These are phyloP conservation scores for Proctacanthus coquilletti DNA, from an alignment of 1,140 invertebrate genomes.

Conservation along the genomic window DNA sequence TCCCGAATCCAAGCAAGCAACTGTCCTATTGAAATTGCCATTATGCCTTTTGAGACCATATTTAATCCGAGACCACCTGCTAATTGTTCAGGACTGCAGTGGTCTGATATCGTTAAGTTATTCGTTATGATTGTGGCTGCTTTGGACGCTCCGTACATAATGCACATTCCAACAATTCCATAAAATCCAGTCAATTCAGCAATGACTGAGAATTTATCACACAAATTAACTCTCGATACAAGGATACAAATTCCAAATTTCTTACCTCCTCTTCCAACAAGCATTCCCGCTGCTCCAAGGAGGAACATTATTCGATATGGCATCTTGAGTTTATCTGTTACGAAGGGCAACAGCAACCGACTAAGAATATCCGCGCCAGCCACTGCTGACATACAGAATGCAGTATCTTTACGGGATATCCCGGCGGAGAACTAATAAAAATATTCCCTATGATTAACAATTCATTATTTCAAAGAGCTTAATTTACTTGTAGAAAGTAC, in stretches of 20 bases:
- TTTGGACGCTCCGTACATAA: slow-evolving; percentile 22
- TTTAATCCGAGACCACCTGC: slow-evolving; percentile 52
- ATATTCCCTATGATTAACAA: neutral
- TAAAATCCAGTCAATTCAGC: slow-evolving; percentile 13
- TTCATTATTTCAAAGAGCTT: neutral
- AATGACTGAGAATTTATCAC: too few species aligned
- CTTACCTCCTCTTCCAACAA: slow-evolving; percentile 13
- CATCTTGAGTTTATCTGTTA: slow-evolving; percentile 43
- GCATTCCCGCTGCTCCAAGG: slow-evolving; percentile 28
- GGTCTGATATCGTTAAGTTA: slow-evolving; percentile 51
- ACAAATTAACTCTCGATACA: too few species aligned
- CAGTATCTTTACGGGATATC: slow-evolving; percentile 38
- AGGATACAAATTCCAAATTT: neutral
- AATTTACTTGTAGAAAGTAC: slow-evolving; percentile 40
- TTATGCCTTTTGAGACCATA: slow-evolving; percentile 55
- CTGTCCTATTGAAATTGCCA: slow-evolving; percentile 46
- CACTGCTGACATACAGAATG: slow-evolving; percentile 46
- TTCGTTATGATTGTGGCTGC: slow-evolving; percentile 47
- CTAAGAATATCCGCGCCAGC: slow-evolving; percentile 49
- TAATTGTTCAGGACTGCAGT: slow-evolving; percentile 38
- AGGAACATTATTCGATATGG: slow-evolving; percentile 38
- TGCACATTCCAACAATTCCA: slow-evolving; percentile 16
- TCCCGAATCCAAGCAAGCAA: slow-evolving; percentile 51
- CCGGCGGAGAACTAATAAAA: slow-evolving; percentile 32
- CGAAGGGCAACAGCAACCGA: slow-evolving; percentile 41